A percentile compares a stretch with the other conserved stretches of the same genome.
phyloP scores from a whole-genome alignment of 2,888 invertebrate genomes.

The Eurytoma adleriae region DNA sequence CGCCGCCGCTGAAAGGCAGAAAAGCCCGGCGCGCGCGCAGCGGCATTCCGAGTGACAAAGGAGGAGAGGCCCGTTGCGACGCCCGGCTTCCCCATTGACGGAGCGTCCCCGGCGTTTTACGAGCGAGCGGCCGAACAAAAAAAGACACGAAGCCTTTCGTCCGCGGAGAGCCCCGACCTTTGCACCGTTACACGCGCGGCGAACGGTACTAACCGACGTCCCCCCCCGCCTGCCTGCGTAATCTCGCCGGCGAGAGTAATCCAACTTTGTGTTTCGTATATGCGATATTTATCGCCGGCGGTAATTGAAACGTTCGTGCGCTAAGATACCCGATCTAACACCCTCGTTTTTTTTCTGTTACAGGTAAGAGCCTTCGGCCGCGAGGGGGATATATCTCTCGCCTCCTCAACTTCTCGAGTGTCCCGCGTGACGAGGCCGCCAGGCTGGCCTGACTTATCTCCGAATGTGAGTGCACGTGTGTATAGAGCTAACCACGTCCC shows the following conservation, averaged over 20 bases:
- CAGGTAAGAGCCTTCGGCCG: slow-evolving; percentile 65
- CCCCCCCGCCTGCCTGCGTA: slow-evolving; percentile 15
- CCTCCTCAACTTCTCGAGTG: slow-evolving; percentile 57
- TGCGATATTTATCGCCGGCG: slow-evolving; percentile 64
- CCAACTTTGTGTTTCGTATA: slow-evolving; percentile 54
- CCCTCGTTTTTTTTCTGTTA: slow-evolving; percentile 66
- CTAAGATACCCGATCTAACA: slow-evolving; percentile 64
- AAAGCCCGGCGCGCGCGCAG: neutral
- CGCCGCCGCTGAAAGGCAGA: slow-evolving; percentile 3
- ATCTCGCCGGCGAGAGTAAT: slow-evolving; percentile 42
- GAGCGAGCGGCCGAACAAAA: neutral
- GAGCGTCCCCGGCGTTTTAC: slow-evolving; percentile 3
- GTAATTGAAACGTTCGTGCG: slow-evolving; percentile 69
- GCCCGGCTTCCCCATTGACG: slow-evolving; percentile 20
- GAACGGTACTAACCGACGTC: slow-evolving; percentile 21
- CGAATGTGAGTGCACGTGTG: neutral
- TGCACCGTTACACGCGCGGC: slow-evolving; percentile 41
- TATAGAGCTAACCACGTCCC: neutral
- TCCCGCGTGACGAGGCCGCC: neutral
- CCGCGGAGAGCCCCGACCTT: slow-evolving; percentile 33
- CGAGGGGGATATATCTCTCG: slow-evolving; percentile 59
- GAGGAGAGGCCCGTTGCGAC: slow-evolving; percentile 10
- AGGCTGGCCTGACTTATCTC: neutral
- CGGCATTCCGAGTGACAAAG: slow-evolving; percentile 13
- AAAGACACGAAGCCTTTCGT: slow-evolving; percentile 9